Percentiles rank a stretch among this genome's conserved stretches.
Conservation (phyloP, 2,797 vertebrate genomes). For the Erpetoichthys calabaricus region DNA sequence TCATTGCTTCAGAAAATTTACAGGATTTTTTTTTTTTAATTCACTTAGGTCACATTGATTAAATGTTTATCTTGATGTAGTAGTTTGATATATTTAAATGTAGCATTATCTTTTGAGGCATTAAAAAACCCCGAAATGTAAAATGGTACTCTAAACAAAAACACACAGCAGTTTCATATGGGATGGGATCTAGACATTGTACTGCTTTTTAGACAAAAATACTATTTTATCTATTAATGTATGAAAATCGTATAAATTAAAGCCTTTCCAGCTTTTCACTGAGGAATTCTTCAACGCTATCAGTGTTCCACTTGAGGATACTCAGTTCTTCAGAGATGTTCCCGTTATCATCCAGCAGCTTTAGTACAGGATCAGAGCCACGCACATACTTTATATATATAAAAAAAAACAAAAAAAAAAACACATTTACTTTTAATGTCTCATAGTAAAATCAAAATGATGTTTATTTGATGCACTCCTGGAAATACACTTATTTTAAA, state of each 20-base stretch:
- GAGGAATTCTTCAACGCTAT: constrained; percentile 95
- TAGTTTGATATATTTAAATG: too few species aligned
- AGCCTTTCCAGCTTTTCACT: constrained; percentile 85
- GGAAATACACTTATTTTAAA: constrained; percentile 7
- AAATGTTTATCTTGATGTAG: too few species aligned
- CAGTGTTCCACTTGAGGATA: constrained; percentile 98
- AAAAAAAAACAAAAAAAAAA: constrained; percentile 12
- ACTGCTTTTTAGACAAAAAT: neutral
- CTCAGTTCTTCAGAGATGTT: constrained; percentile 96
- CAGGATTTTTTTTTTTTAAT: too few species aligned
- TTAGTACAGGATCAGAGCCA: constrained; percentile 91
- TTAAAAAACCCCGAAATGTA: too few species aligned
- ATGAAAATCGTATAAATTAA: constrained; percentile 36
- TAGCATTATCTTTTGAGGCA: too few species aligned
- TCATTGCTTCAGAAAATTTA: too few species aligned
- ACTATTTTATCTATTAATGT: neutral
- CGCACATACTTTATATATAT: constrained; percentile 98
- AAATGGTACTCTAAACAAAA: neutral
- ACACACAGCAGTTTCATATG: neutral
- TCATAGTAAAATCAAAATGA: neutral
- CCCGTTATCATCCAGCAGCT: constrained; percentile 92
- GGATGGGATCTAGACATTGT: neutral
- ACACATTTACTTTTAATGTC: neutral
- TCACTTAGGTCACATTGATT: too few species aligned
- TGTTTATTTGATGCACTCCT: constrained; percentile 1